Percentiles rank a stretch among this genome's conserved stretches.
These are phyloP conservation scores for Vultur gryphus DNA, from an alignment of 2,797 vertebrate species.

Conservation along the genomic window DNA sequence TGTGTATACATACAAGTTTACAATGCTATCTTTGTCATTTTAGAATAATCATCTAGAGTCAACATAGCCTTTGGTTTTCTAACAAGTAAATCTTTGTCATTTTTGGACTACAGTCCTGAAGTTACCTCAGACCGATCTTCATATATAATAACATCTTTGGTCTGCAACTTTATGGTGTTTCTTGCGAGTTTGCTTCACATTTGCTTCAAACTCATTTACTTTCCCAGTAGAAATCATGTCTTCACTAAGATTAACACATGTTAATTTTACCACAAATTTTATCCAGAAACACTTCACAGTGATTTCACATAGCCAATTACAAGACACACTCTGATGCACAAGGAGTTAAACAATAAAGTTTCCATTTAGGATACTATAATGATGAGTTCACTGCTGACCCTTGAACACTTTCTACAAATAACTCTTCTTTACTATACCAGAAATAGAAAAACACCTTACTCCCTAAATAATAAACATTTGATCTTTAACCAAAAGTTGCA, in stretches of 20 bases:
- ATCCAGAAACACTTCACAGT: neutral
- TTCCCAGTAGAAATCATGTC: neutral
- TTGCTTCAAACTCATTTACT: neutral
- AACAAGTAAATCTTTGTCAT: neutral
- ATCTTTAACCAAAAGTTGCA: neutral
- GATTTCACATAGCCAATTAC: neutral
- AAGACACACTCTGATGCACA: neutral
- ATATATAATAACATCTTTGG: neutral
- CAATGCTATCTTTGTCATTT: neutral
- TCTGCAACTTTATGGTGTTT: neutral
- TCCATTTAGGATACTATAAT: neutral
- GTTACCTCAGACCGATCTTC: neutral
- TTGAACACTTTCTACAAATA: neutral
- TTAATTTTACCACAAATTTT: neutral
- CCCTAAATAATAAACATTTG: neutral
- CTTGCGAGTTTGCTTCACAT: neutral
- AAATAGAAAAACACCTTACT: neutral
- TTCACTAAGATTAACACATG: neutral
- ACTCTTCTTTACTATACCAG: neutral
- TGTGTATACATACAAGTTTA: neutral
- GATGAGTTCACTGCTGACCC: neutral
- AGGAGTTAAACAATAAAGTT: neutral
- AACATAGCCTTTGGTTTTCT: neutral
- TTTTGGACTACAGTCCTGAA: neutral
- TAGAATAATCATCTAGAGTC: neutral